Percentiles rank a stretch among this genome's conserved stretches.
phyloP scores from a whole-genome alignment of 2,797 vertebrate species.

The Anguilla pacifica region DNA sequence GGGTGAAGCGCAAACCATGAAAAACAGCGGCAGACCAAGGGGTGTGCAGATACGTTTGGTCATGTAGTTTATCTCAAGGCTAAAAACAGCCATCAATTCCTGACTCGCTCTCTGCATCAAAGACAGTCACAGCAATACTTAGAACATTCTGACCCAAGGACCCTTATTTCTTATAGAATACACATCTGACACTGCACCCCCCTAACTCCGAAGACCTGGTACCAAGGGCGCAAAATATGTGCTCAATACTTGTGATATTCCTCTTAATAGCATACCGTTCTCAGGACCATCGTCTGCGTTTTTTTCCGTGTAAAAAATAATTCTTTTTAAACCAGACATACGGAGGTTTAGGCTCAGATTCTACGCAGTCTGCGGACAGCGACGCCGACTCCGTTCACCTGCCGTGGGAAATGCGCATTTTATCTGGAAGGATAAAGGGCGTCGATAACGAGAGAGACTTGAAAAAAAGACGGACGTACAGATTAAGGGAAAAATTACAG shows the following conservation, averaged over 20 bases:
- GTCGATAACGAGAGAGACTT: not conserved
- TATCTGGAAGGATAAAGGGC: constrained; percentile 52
- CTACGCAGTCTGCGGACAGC: constrained; percentile 24
- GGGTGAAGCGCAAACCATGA: no score
- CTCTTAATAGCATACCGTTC: not conserved
- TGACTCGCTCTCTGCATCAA: not conserved
- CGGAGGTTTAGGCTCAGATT: constrained; percentile 50
- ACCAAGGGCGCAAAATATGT: not conserved
- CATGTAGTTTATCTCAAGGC: not conserved
- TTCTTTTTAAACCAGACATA: constrained; percentile 46
- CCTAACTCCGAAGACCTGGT: not conserved
- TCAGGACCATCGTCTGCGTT: constrained; percentile 39
- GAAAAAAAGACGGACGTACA: not conserved
- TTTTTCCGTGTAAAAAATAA: constrained; percentile 54
- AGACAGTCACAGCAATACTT: not conserved
- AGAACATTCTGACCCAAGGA: not conserved
- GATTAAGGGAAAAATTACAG: not conserved
- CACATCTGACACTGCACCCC: not conserved
- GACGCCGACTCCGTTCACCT: constrained; percentile 14
- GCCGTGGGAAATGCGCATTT: constrained; percentile 53
- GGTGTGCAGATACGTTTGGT: no score
- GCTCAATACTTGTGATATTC: not conserved
- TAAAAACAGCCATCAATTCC: not conserved
- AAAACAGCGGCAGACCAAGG: no score
- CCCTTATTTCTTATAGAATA: not conserved